Evolutionary conservation across 1,140 invertebrate species (phyloP).

Genomic region (Solen grandis): DNA sequence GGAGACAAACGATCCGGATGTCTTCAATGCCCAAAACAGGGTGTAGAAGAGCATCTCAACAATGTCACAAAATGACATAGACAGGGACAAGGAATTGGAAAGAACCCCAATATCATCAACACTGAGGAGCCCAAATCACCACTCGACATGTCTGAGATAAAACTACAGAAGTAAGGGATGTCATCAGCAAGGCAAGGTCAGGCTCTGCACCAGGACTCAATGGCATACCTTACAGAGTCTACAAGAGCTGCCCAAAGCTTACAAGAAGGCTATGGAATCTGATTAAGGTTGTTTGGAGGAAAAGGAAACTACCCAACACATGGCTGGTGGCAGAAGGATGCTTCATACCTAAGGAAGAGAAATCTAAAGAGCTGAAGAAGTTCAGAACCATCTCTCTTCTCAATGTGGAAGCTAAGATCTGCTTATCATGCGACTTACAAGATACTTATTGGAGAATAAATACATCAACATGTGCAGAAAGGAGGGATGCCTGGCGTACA

Average conservation of each 20-base stretch:
- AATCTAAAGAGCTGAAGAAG: conserved; percentile 12
- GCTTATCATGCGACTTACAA: conserved; percentile 12
- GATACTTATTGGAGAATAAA: conserved; percentile 14
- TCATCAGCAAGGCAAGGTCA: conserved; percentile 19
- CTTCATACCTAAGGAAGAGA: conserved; percentile 18
- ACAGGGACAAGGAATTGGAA: neutral
- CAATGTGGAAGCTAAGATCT: neutral
- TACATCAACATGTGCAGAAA: conserved; percentile 52
- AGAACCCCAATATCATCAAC: neutral
- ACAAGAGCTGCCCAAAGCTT: conserved; percentile 2
- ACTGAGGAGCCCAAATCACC: neutral
- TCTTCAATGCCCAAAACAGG: neutral
- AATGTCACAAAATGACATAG: neutral
- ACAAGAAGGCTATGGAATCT: neutral
- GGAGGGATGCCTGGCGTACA: too few species aligned
- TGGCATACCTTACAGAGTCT: conserved; percentile 14
- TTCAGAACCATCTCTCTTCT: conserved; percentile 15
- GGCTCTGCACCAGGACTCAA: conserved; percentile 12
- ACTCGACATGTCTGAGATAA: neutral
- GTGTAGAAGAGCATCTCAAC: neutral
- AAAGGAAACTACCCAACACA: neutral
- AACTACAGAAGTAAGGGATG: conserved; percentile 14
- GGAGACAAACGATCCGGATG: conserved; percentile 4
- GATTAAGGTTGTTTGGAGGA: conserved; percentile 10
- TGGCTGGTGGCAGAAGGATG: neutral